Conservation (phyloP, 2,113 vertebrate genomes). For the Hyperoodon ampullatus region DNA sequence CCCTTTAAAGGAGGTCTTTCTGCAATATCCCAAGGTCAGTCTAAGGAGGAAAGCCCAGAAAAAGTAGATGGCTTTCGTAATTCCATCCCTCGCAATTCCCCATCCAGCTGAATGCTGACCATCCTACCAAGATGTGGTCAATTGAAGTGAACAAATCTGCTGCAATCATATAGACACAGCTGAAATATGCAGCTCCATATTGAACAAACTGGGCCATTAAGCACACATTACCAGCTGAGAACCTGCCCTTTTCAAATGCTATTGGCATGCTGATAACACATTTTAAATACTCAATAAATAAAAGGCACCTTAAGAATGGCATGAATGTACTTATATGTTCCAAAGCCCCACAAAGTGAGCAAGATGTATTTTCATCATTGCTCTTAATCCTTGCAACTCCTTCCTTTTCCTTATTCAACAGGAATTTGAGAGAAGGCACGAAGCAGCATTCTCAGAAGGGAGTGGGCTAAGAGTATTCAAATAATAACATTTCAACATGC, state of each 20-base stretch:
- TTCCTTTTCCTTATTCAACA: slow-evolving; percentile 32
- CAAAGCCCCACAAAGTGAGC: slow-evolving; percentile 31
- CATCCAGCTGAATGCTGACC: background rate
- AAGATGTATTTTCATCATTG: slow-evolving; percentile 37
- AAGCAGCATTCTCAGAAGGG: slow-evolving; percentile 34
- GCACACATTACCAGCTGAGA: background rate
- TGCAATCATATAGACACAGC: slow-evolving; percentile 21
- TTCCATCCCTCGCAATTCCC: background rate
- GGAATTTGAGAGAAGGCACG: background rate
- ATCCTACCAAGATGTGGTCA: background rate
- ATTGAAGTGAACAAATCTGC: slow-evolving; percentile 6
- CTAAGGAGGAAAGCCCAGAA: background rate
- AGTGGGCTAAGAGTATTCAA: slow-evolving; percentile 11
- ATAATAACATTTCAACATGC: slow-evolving; percentile 47
- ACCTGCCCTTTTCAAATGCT: slow-evolving; percentile 22
- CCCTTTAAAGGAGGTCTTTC: background rate
- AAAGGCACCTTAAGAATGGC: slow-evolving; percentile 18
- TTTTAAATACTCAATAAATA: slow-evolving; percentile 43
- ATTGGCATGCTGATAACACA: slow-evolving; percentile 37
- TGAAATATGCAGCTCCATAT: background rate
- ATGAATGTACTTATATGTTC: slow-evolving; percentile 34
- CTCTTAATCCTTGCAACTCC: slow-evolving; percentile 47
- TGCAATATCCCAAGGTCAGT: background rate
- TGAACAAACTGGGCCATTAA: slow-evolving; percentile 1
- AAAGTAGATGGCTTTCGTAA: background rate